Conservation (phyloP, 2,113 vertebrate genomes). For the Electrona antarctica region DNA sequence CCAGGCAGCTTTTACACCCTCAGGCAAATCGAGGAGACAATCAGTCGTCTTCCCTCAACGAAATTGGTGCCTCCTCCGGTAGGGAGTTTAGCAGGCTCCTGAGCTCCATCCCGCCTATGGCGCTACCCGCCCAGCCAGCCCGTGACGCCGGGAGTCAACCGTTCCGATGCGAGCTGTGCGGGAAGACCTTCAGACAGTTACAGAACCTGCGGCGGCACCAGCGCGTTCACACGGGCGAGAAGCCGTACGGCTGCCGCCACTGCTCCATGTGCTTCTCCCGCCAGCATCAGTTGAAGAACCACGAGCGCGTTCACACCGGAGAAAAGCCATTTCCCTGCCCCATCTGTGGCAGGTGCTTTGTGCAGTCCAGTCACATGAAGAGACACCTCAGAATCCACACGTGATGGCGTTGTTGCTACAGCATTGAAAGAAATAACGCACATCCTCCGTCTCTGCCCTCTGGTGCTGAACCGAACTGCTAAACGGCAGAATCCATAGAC, state of each 20-base stretch:
- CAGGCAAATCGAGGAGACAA: not conserved
- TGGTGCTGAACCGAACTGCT: too few relatives aligned
- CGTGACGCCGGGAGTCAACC: not conserved
- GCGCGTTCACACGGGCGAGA: constrained; percentile 44
- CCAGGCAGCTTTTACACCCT: not conserved
- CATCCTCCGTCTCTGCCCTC: constrained; percentile 33
- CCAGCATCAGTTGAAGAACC: constrained; percentile 61
- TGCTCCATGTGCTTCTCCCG: constrained; percentile 63
- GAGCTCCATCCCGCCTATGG: too few relatives aligned
- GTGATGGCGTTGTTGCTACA: too few relatives aligned
- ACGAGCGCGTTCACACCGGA: constrained; percentile 25
- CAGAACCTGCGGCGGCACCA: not conserved
- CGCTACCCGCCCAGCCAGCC: too few relatives aligned
- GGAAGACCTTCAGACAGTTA: constrained; percentile 12
- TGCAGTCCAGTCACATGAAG: constrained; percentile 61
- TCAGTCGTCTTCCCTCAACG: not conserved
- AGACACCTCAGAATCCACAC: constrained; percentile 11
- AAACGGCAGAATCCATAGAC: too few relatives aligned
- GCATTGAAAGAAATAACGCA: too few relatives aligned
- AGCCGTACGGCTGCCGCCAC: constrained; percentile 60
- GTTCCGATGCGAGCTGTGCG: constrained; percentile 5
- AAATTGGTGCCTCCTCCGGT: too few relatives aligned
- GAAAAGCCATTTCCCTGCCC: constrained; percentile 61
- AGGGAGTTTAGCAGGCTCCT: too few relatives aligned
- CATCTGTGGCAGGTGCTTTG: constrained; percentile 59